These are phyloP conservation scores for Leptarthrus brevirostris DNA, from an alignment of 2,888 invertebrate species.

Conservation along the genomic window DNA sequence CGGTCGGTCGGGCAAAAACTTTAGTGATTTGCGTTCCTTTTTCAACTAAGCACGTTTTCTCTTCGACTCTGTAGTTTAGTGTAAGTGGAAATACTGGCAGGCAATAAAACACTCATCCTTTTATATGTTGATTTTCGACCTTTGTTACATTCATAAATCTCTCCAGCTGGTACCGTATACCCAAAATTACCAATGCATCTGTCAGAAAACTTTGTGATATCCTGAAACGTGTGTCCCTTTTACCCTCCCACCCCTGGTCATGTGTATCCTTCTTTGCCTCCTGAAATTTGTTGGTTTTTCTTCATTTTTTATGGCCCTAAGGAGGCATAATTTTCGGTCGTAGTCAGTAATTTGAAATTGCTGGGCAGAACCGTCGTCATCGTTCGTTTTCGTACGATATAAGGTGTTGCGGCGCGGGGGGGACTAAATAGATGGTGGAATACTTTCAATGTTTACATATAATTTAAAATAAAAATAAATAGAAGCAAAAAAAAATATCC, in stretches of 20 bases:
- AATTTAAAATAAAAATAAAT: constrained; percentile 11
- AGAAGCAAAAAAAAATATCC: neutral
- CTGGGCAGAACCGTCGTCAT: neutral
- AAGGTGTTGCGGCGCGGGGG: neutral
- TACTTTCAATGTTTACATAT: neutral
- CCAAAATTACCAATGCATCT: no score
- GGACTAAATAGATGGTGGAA: neutral
- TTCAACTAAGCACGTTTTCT: no score
- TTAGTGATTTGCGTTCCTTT: no score
- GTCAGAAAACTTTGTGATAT: neutral
- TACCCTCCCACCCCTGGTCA: neutral
- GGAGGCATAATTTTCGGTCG: neutral
- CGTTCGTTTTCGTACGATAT: no score
- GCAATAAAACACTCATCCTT: neutral
- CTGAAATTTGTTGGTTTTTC: neutral
- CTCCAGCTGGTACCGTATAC: no score
- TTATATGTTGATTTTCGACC: constrained; percentile 16
- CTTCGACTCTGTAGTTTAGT: no score
- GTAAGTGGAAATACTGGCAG: no score
- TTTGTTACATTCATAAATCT: constrained; percentile 8
- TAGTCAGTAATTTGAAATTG: neutral
- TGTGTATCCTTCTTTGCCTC: neutral
- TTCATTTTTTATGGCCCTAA: neutral
- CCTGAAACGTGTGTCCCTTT: neutral
- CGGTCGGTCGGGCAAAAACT: no score